A percentile compares a stretch with the other conserved stretches of the same genome.
phyloP scores from a whole-genome alignment of 2,113 vertebrate genomes.

The Leiothrix lutea region DNA sequence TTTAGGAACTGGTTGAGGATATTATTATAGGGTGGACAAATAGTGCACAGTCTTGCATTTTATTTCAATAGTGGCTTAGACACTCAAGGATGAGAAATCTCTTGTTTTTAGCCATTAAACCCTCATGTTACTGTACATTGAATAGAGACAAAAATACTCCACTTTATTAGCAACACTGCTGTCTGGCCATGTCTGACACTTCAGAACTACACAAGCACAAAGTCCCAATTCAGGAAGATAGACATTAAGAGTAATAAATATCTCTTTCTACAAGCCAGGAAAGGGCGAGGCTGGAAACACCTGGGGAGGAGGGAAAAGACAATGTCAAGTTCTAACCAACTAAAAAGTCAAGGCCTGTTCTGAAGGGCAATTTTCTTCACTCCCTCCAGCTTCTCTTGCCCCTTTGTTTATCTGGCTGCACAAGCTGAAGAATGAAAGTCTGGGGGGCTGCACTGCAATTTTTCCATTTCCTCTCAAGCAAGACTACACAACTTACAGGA shows the following conservation, averaged over 20 bases:
- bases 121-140: background rate
- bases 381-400: background rate
- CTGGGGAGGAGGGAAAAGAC: background rate
- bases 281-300: background rate
- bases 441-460: background rate
- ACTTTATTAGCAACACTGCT: background rate
- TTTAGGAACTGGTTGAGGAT: background rate
- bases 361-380: background rate
- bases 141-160: background rate
- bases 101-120: background rate
- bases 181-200: background rate
- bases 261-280: background rate
- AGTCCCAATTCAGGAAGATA: background rate
- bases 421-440: background rate
- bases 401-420: background rate
- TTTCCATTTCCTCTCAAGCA: background rate
- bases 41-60: background rate
- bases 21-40: background rate
- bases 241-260: background rate
- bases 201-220: background rate
- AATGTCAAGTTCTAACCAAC: background rate
- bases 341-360: background rate
- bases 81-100: background rate
- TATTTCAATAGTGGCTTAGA: background rate
- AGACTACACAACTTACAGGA: accelerated